These are phyloP conservation scores for Drosophila subquinaria DNA, from an alignment of 2,888 invertebrate species.

Conservation along the genomic window DNA sequence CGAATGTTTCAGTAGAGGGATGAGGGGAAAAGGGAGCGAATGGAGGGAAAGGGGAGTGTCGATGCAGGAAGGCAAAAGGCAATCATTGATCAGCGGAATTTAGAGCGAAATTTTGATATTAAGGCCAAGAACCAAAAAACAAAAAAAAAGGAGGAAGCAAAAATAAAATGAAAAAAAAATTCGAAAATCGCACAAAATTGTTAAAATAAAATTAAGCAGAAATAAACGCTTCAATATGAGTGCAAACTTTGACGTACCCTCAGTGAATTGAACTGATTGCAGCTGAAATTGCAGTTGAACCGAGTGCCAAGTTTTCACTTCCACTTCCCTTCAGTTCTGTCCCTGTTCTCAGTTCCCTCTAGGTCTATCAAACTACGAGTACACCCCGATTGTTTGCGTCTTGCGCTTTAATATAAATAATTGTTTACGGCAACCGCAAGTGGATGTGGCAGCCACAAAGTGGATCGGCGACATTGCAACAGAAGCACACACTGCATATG, in stretches of 20 bases:
- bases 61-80: conserved; percentile 70
- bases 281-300: conserved; percentile 17
- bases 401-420: conserved; percentile 75
- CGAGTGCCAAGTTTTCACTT: neutral
- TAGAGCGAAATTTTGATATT: conserved; percentile 81
- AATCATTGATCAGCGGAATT: conserved; percentile 83
- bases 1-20: conserved; percentile 8
- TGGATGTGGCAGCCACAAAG: conserved; percentile 44
- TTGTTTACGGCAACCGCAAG: conserved; percentile 68
- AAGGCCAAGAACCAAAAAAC: conserved; percentile 66
- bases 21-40: neutral
- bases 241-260: conserved; percentile 23
- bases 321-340: neutral
- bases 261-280: conserved; percentile 36
- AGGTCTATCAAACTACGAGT: conserved; percentile 16
- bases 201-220: conserved; percentile 80
- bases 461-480: conserved; percentile 51
- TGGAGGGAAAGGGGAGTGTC: conserved; percentile 11
- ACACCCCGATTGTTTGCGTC: conserved; percentile 27
- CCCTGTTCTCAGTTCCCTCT: conserved; percentile 9
- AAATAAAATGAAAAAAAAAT: conserved; percentile 34
- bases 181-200: conserved; percentile 60
- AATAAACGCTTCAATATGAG: conserved; percentile 77
- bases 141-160: conserved; percentile 60
- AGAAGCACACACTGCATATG: conserved; percentile 48